Evolutionary conservation across 2,113 vertebrate species (phyloP).

Genomic region (Ranitomeya variabilis): DNA sequence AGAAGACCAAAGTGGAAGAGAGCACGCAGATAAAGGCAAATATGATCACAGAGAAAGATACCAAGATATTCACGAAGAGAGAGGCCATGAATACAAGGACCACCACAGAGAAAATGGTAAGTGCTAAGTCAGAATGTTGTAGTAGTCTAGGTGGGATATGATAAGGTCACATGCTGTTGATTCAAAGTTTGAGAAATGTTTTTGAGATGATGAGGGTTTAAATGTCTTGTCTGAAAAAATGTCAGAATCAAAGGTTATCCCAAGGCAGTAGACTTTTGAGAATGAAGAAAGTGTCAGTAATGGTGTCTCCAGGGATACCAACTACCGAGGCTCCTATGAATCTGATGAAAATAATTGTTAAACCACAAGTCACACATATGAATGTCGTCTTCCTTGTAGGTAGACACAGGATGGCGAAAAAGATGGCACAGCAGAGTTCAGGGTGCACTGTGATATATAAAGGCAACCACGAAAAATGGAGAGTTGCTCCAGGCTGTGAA

Average conservation of each 20-base stretch:
- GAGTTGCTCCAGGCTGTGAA: not conserved
- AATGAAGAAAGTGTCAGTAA: not conserved
- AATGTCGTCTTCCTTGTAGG: not conserved
- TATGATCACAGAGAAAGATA: not conserved
- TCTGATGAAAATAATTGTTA: too few species aligned
- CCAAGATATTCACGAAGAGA: not conserved
- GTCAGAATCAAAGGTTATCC: not conserved
- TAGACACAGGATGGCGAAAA: not conserved
- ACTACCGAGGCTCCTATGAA: too few species aligned
- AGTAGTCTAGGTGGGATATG: not conserved
- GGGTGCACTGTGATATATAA: slow-evolving; percentile 1
- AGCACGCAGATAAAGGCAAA: not conserved
- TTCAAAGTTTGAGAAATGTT: not conserved
- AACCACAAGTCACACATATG: too few species aligned
- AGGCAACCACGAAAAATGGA: not conserved
- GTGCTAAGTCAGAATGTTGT: not conserved
- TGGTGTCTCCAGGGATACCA: too few species aligned
- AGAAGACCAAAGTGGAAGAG: not conserved
- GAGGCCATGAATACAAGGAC: not conserved
- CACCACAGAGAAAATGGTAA: not conserved
- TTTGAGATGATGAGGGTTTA: not conserved
- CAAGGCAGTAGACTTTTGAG: not conserved
- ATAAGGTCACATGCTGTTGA: not conserved
- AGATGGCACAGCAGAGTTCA: not conserved
- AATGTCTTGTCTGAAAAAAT: not conserved